These are phyloP conservation scores for Charadrius vociferus DNA, from an alignment of 2,113 vertebrate species.

Conservation along the genomic window DNA sequence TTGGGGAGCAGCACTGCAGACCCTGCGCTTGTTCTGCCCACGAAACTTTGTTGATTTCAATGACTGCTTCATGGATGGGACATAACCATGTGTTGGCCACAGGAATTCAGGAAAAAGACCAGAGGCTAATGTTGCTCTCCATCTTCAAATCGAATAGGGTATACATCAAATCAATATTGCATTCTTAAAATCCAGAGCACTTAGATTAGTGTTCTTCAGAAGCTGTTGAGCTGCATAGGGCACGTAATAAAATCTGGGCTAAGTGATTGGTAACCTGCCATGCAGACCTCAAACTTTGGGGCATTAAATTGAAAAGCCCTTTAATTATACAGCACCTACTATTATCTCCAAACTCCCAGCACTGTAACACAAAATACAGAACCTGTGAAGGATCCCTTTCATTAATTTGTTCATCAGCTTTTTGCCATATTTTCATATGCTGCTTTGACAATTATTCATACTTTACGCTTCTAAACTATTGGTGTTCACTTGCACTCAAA, in stretches of 20 bases:
- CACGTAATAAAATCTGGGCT: neutral
- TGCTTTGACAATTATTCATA: neutral
- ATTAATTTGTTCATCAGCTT: neutral
- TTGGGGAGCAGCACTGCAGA: neutral
- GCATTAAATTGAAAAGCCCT: neutral
- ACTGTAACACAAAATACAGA: neutral
- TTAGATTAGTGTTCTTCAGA: conserved; percentile 4
- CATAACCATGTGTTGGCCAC: neutral
- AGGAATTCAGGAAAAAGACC: neutral
- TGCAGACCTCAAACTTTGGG: neutral
- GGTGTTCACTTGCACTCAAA: neutral
- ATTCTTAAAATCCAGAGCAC: neutral
- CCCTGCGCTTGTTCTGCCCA: neutral
- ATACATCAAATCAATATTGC: neutral
- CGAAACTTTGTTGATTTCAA: neutral
- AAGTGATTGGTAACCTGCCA: neutral
- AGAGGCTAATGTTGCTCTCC: neutral
- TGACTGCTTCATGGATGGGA: neutral
- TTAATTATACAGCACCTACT: neutral
- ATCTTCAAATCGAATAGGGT: neutral
- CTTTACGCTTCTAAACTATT: neutral
- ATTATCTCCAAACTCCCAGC: neutral
- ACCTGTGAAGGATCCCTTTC: neutral
- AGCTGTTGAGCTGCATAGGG: neutral
- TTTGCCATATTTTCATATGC: neutral